phyloP scores from a whole-genome alignment of 2,888 invertebrate species.

The Cancer borealis region DNA sequence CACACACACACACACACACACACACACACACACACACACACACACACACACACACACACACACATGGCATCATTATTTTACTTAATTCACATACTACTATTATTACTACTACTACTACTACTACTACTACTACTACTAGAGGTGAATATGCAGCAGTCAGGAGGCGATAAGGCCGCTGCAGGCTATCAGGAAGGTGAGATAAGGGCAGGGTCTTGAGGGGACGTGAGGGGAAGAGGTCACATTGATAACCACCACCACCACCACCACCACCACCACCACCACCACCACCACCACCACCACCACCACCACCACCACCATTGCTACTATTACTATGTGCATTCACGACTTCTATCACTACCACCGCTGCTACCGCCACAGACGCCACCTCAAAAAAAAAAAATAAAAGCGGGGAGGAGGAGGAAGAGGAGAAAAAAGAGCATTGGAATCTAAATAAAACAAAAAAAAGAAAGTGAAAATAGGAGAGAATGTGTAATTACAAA shows the following conservation, averaged over 20 bases:
- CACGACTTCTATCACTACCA: no score
- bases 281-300: slow-evolving; percentile 26
- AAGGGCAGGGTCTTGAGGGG: neutral
- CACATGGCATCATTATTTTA: no score
- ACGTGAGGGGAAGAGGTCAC: neutral
- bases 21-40: no score
- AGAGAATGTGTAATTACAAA: no score
- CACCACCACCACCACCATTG: neutral
- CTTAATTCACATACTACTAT: neutral
- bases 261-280: slow-evolving; percentile 27
- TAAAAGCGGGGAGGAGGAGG: no score
- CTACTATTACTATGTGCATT: no score
- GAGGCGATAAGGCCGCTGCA: neutral
- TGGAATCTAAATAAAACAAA: no score
- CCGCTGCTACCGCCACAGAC: neutral
- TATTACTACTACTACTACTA: neutral
- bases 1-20: no score
- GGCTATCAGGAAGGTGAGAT: neutral
- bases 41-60: no score
- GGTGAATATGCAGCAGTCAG: neutral
- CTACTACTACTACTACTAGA: slow-evolving; percentile 30
- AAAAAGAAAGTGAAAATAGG: no score
- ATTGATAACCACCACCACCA: neutral
- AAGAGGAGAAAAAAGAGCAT: no score
- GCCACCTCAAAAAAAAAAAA: neutral